phyloP scores from a whole-genome alignment of 2,888 invertebrate genomes.

The Rotaria macrura region DNA sequence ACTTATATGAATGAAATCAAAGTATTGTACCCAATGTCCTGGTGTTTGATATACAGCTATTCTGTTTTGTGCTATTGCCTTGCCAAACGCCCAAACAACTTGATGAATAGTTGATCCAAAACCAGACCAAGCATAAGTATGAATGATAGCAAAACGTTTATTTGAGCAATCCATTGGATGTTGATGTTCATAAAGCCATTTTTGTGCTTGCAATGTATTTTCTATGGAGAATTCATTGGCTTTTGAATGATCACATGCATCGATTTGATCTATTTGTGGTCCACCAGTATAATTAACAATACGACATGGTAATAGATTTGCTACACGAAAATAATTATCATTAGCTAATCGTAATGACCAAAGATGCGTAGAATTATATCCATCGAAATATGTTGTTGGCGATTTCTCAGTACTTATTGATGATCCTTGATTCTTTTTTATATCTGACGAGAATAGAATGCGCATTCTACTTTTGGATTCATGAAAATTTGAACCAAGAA shows the following conservation, averaged over 20 bases:
- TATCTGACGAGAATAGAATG: neutral
- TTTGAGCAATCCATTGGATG: neutral
- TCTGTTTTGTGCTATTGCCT: neutral
- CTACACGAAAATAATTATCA: neutral
- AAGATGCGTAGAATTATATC: neutral
- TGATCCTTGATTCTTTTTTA: neutral
- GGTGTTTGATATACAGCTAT: neutral
- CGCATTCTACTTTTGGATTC: neutral
- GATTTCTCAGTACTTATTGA: too few relatives aligned
- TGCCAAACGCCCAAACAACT: neutral
- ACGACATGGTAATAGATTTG: neutral
- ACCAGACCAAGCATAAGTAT: neutral
- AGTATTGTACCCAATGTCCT: neutral
- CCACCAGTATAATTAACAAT: neutral
- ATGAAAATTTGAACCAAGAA: neutral
- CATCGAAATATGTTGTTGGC: neutral
- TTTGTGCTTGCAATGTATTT: neutral
- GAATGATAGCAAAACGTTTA: neutral
- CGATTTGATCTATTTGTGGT: neutral
- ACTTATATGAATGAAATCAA: too few relatives aligned
- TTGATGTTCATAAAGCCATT: neutral
- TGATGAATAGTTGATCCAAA: neutral
- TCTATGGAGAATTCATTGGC: neutral
- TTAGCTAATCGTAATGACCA: neutral
- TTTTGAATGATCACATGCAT: neutral